Percentiles rank a stretch among this genome's conserved stretches.
phyloP scores from a whole-genome alignment of 2,797 vertebrate genomes.

The Thamnophis elegans region DNA sequence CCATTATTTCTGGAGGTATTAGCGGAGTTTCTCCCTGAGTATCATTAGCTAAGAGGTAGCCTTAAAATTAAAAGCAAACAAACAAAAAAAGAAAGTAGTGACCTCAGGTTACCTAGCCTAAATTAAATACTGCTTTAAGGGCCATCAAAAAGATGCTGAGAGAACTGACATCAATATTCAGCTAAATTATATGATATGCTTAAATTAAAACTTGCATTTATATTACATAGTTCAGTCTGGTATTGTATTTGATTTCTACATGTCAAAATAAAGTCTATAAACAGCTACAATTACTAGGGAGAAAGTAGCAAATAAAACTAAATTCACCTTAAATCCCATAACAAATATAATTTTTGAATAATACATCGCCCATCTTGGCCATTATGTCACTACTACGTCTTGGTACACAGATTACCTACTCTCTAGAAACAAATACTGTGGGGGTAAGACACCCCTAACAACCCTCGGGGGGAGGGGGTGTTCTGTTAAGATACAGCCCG shows the following conservation, averaged over 20 bases:
- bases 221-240: constrained; percentile 13
- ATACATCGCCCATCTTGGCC: not conserved
- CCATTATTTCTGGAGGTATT: constrained; percentile 98
- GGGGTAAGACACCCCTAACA: too few relatives aligned
- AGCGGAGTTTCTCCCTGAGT: constrained; percentile 97
- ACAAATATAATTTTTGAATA: not conserved
- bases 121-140: constrained; percentile 45
- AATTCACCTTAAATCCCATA: constrained; percentile 4
- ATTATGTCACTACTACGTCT: not conserved
- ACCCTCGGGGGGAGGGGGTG: too few relatives aligned
- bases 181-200: constrained; percentile 15
- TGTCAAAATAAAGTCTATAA: constrained; percentile 10
- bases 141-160: constrained; percentile 27
- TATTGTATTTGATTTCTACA: not conserved
- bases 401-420: too few relatives aligned
- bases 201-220: constrained; percentile 13
- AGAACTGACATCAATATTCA: constrained; percentile 31
- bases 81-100: constrained; percentile 59
- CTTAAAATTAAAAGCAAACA: constrained; percentile 76
- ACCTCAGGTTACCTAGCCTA: constrained; percentile 62
- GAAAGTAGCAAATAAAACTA: not conserved
- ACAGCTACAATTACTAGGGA: not conserved
- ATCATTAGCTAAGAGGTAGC: constrained; percentile 96
- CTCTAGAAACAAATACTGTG: too few relatives aligned
- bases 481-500: too few relatives aligned